Conservation (phyloP, 2,797 vertebrate species). For the Miichthys miiuy region DNA sequence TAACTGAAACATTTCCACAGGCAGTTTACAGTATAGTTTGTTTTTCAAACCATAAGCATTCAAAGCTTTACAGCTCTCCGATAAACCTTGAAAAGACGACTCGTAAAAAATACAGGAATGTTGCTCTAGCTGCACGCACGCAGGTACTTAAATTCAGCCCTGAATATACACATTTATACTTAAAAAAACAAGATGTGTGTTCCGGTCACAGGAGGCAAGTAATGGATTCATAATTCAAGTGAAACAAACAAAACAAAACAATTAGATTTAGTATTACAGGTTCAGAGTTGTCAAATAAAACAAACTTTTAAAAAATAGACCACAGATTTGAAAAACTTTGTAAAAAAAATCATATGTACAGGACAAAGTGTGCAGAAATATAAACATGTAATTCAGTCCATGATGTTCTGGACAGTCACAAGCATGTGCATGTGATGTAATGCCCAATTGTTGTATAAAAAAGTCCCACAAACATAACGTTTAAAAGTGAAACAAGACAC, state of each 20-base stretch:
- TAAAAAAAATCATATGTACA: slow-evolving; percentile 49
- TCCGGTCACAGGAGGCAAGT: slow-evolving; percentile 7
- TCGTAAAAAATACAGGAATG: not conserved
- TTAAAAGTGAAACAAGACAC: slow-evolving; percentile 57
- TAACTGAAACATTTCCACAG: slow-evolving; percentile 10
- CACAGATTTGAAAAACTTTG: slow-evolving; percentile 23
- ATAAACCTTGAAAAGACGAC: slow-evolving; percentile 1
- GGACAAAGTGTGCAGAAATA: slow-evolving; percentile 22
- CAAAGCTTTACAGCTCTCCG: not conserved
- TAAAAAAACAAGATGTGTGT: slow-evolving; percentile 24
- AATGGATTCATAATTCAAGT: slow-evolving; percentile 45
- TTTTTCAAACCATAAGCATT: not conserved
- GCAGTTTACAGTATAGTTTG: slow-evolving; percentile 3
- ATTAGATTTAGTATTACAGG: not conserved
- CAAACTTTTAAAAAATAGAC: slow-evolving; percentile 32
- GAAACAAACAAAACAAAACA: slow-evolving; percentile 31
- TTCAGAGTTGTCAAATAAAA: slow-evolving; percentile 27
- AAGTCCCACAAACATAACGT: slow-evolving; percentile 43
- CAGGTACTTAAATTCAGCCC: slow-evolving; percentile 14
- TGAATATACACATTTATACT: slow-evolving; percentile 10
- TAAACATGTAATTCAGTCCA: slow-evolving; percentile 45
- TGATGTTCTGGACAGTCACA: slow-evolving; percentile 39
- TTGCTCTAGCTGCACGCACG: slow-evolving; percentile 28
- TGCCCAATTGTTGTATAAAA: slow-evolving; percentile 49
- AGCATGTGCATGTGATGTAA: slow-evolving; percentile 6